These are phyloP conservation scores for Chondrilla cf. caribensis DNA, from an alignment of 37 sponge, comb jelly and placozoan species.

Conservation along the genomic window DNA sequence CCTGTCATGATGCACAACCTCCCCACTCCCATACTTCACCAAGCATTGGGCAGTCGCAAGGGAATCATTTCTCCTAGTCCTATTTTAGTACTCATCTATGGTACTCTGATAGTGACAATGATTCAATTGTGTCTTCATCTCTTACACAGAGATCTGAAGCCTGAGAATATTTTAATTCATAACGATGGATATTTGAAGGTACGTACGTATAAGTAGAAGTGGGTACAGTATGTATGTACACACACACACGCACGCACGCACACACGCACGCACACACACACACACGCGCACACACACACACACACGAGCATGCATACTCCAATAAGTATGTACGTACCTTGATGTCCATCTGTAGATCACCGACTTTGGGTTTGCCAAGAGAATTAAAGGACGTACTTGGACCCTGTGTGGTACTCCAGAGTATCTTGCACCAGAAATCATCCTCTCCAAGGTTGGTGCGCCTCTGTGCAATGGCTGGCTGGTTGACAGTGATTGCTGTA, in stretches of 20 bases:
- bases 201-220: not conserved
- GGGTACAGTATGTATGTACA: not conserved
- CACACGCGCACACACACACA: not conserved
- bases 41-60: no score
- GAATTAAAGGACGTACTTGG: slow-evolving; percentile 96
- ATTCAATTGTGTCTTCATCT: no score
- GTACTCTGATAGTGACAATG: no score
- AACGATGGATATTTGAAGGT: slow-evolving; percentile 94
- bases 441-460: slow-evolving; percentile 41
- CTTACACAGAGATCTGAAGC: slow-evolving; percentile 98
- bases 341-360: slow-evolving; percentile 59
- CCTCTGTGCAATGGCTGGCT: not conserved
- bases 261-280: no score
- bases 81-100: no score
- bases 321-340: no score
- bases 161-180: slow-evolving; percentile 96
- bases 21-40: no score
- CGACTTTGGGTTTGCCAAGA: slow-evolving; percentile 99
- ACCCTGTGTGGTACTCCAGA: slow-evolving; percentile 99
- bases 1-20: no score
- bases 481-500: not conserved
- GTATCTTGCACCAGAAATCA: slow-evolving; percentile 97
- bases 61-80: no score
- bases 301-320: not conserved
- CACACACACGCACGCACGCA: not conserved